Base-by-base conservation (phyloP, 2,888 invertebrate genomes). In the Nasonia oneida region DNA sequence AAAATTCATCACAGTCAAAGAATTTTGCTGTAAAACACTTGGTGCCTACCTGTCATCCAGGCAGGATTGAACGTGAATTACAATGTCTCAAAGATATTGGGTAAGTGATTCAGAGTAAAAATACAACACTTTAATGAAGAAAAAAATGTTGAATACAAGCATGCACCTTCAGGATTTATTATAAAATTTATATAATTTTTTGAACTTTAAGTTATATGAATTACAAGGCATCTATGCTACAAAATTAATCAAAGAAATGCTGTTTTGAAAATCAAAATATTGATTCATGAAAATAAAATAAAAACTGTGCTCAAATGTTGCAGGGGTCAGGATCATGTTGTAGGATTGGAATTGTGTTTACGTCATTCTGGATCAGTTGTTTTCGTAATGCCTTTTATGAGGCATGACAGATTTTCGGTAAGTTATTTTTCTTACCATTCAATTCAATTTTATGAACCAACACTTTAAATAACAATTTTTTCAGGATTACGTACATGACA, bases 301-400 rank as follows among this genome's bases (percentile, higher is more conserved):
- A 80, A 85, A 83, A 37, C 23, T 73, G 10, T 86, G 87, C 67
- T 42, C 76, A 73, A 88, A 77, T 86, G 87, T 95, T 95, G 86
- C 93, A 97, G 98, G 2, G 98, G 98, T 33, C 94, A 94, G 85
- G 95, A 97, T 91, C 96, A 98, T 94, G 96, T 98, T 23, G 97
- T 97, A 89, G 97, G 97, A 79, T 95, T 98, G 85, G 96, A 97
- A 88, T 94, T 97, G 88, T 97, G 97, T 91, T 94, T 98, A 76
- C 95, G 98, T 81, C 95, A 96, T 90, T 94, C 95, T 87, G 97
- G 97, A 90, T 96, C 97, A 84, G 96, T 98, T 87, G 97, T 97
- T 80, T 97, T 98, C 93, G 95, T 98, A 77, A 98, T 98, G 98
- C 98, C 98, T 3, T 98, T 97, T 92, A 96, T 98, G 94, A 96